Percentiles rank a stretch among this genome's conserved stretches.
Conservation (phyloP, 2,113 vertebrate species). For the Panthera leo region DNA sequence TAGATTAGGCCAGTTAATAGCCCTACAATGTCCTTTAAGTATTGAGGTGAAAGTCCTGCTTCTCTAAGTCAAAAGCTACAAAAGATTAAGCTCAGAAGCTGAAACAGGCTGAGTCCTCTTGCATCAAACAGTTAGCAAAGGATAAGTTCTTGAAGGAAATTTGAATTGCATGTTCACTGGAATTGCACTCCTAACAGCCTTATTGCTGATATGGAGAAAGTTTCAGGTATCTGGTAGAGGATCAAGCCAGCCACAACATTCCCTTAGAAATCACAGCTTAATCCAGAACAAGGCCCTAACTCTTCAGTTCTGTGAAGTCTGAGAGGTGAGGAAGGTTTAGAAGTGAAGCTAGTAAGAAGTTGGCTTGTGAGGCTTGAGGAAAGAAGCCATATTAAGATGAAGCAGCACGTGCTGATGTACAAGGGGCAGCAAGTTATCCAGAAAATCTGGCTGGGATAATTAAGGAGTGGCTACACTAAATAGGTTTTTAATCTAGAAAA, state of each 20-base stretch:
- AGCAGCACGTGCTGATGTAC: not conserved
- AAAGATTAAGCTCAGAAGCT: not conserved
- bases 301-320: not conserved
- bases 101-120: not conserved
- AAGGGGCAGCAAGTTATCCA: not conserved
- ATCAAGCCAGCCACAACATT: not conserved
- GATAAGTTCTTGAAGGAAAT: not conserved
- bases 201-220: not conserved
- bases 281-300: not conserved
- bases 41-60: not conserved
- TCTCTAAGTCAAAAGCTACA: not conserved
- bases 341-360: not conserved
- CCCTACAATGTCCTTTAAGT: not conserved
- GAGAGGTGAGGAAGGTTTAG: not conserved
- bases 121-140: not conserved
- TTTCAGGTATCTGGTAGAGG: not conserved
- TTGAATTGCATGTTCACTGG: too few relatives aligned
- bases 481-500: not conserved
- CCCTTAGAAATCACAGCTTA: not conserved
- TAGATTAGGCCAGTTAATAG: not conserved
- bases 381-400: not conserved
- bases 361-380: not conserved
- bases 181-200: not conserved
- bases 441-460: not conserved
- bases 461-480: not conserved